Percentiles rank a stretch among this genome's conserved stretches.
Evolutionary conservation across 1,140 invertebrate species (phyloP).

Genomic region (Zaprionus nigranus): DNA sequence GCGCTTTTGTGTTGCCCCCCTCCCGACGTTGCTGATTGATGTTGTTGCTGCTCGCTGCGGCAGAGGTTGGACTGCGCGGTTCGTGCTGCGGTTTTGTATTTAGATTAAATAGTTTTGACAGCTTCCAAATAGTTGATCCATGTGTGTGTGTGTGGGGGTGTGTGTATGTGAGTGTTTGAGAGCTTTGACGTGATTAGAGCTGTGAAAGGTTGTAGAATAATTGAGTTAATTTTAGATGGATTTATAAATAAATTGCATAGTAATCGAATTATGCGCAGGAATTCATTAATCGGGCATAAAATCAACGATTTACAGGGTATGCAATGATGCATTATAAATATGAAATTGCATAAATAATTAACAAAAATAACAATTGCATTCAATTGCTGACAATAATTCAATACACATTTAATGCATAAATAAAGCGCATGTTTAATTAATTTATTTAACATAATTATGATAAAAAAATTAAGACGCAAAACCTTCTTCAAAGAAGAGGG

Average conservation of each 20-base stretch:
- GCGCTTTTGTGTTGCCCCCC: slow-evolving; percentile 66
- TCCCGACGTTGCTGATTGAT: slow-evolving; percentile 41
- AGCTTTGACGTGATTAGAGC: slow-evolving; percentile 16
- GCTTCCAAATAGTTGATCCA: slow-evolving; percentile 55
- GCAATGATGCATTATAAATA: not conserved
- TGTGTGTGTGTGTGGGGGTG: slow-evolving; percentile 21
- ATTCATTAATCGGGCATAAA: not conserved
- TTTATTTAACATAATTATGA: slow-evolving; percentile 52
- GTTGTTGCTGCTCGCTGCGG: slow-evolving; percentile 43
- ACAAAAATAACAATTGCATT: not conserved
- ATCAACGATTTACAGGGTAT: not conserved
- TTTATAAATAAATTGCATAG: slow-evolving; percentile 1
- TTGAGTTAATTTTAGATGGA: slow-evolving; percentile 23
- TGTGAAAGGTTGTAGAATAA: slow-evolving; percentile 9
- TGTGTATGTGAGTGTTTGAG: slow-evolving; percentile 20
- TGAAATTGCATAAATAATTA: slow-evolving; percentile 16
- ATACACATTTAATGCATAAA: slow-evolving; percentile 1
- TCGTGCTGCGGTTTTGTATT: slow-evolving; percentile 67
- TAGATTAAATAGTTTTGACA: slow-evolving; percentile 82
- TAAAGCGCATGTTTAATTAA: slow-evolving; percentile 25
- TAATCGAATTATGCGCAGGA: slow-evolving; percentile 8
- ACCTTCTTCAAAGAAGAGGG: slow-evolving; percentile 49
- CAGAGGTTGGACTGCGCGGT: slow-evolving; percentile 25
- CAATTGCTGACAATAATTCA: not conserved
- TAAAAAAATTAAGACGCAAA: slow-evolving; percentile 66